Conservation (phyloP, 2,888 invertebrate genomes). For the Choristoneura rosaceana region DNA sequence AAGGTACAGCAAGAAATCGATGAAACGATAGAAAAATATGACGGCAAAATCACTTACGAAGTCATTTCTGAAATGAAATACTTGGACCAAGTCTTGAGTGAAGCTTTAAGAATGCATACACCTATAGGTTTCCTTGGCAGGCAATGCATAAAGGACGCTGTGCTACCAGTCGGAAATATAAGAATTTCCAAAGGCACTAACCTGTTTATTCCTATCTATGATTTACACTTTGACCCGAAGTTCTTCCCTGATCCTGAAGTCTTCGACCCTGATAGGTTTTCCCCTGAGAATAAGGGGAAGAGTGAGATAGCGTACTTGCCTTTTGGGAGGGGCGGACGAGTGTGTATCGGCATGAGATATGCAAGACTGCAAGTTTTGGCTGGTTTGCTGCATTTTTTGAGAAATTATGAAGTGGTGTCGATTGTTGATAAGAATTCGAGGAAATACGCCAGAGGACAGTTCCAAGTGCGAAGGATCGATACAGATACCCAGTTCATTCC, state of each 20-base stretch:
- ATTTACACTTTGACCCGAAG: slow-evolving; percentile 71
- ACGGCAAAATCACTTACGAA: slow-evolving; percentile 59
- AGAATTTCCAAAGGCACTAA: slow-evolving; percentile 61
- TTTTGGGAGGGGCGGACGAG: slow-evolving; percentile 75
- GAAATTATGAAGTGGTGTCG: slow-evolving; percentile 24
- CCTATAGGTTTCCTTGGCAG: slow-evolving; percentile 61
- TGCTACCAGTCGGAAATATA: slow-evolving; percentile 66
- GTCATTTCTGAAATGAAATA: slow-evolving; percentile 59
- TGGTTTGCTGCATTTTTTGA: slow-evolving; percentile 36
- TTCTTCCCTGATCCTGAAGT: slow-evolving; percentile 72
- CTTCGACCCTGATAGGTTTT: slow-evolving; percentile 73
- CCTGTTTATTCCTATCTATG: slow-evolving; percentile 63
- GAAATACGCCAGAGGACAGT: slow-evolving; percentile 50
- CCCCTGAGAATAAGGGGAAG: slow-evolving; percentile 49
- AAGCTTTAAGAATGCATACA: slow-evolving; percentile 63
- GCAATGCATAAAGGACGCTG: slow-evolving; percentile 57
- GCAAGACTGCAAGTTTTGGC: slow-evolving; percentile 59
- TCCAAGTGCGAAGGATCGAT: slow-evolving; percentile 58
- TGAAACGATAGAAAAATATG: slow-evolving; percentile 50
- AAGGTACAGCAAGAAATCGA: slow-evolving; percentile 67
- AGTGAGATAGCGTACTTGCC: slow-evolving; percentile 66
- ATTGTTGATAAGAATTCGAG: slow-evolving; percentile 4
- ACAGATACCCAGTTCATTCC: slow-evolving; percentile 56
- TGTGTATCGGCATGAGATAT: slow-evolving; percentile 71
- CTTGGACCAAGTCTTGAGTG: slow-evolving; percentile 61